These are phyloP conservation scores for Eulemur macaco DNA, from an alignment of 2,113 vertebrate genomes.

Conservation along the genomic window DNA sequence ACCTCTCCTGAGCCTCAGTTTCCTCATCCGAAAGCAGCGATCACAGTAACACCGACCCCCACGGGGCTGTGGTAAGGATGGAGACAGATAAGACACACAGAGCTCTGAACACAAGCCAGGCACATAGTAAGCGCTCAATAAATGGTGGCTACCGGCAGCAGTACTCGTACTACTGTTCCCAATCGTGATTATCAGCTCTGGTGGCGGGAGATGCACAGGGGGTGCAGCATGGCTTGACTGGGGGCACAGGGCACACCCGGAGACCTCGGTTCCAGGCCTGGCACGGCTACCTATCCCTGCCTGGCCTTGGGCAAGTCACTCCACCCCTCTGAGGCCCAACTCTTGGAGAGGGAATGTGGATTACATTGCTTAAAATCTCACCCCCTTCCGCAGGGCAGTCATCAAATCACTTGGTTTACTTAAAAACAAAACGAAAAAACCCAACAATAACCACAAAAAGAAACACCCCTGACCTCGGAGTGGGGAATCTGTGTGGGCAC, in stretches of 20 bases:
- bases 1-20: slow-evolving; percentile 19
- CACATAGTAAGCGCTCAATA: slow-evolving; percentile 58
- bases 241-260: background rate
- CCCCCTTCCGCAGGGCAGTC: background rate
- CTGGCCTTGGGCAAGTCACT: background rate
- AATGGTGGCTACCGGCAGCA: background rate
- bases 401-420: background rate
- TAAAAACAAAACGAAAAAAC: background rate
- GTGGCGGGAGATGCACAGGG: background rate
- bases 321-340: background rate
- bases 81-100: slow-evolving; percentile 38
- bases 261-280: background rate
- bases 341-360: background rate
- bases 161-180: fast-evolving
- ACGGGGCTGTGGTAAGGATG: background rate
- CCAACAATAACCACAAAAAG: fast-evolving
- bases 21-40: background rate
- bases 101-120: slow-evolving; percentile 51
- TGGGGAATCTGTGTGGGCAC: background rate
- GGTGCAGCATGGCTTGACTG: background rate
- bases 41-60: background rate
- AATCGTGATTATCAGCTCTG: background rate
- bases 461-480: fast-evolving
- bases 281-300: no score
- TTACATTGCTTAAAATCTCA: background rate